phyloP scores from a whole-genome alignment of 2,888 invertebrate genomes.

The Tetragonula carbonaria region DNA sequence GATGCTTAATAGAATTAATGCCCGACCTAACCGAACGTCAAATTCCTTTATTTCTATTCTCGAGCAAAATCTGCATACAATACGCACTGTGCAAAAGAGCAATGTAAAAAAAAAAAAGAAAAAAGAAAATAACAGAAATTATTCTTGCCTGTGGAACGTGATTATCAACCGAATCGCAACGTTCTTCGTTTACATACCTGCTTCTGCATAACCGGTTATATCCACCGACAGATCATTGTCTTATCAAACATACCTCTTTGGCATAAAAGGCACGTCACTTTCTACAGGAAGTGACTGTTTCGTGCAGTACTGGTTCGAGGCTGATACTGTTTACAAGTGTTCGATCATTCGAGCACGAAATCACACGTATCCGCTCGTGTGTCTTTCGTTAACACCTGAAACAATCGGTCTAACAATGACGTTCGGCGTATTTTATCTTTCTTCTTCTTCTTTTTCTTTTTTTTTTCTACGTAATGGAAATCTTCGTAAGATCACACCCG shows the following conservation, averaged over 20 bases:
- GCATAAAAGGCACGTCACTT: slow-evolving; percentile 49
- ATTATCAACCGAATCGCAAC: slow-evolving; percentile 19
- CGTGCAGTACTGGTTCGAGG: slow-evolving; percentile 5
- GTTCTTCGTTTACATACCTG: slow-evolving; percentile 29
- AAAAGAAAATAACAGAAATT: neutral
- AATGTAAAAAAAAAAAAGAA: neutral
- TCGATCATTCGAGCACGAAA: neutral
- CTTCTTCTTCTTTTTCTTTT: no score
- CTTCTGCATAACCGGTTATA: slow-evolving; percentile 45
- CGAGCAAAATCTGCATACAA: slow-evolving; percentile 10
- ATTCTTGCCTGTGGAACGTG: slow-evolving; percentile 2
- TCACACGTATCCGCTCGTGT: neutral
- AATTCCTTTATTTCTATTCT: neutral
- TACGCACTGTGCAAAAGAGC: neutral
- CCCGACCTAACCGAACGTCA: neutral
- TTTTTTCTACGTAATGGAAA: no score
- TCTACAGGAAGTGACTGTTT: slow-evolving; percentile 63
- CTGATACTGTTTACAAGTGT: slow-evolving; percentile 2
- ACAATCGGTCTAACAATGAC: neutral
- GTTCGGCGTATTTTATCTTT: no score
- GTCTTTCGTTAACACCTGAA: neutral
- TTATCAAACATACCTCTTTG: slow-evolving; percentile 46
- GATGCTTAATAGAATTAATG: neutral
- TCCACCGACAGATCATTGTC: slow-evolving; percentile 50
- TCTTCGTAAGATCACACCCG: no score